Evolutionary conservation across 2,113 vertebrate species (phyloP), one percentile per base, ranked within the genome.

Genomic region (Alligator sinensis): DNA sequence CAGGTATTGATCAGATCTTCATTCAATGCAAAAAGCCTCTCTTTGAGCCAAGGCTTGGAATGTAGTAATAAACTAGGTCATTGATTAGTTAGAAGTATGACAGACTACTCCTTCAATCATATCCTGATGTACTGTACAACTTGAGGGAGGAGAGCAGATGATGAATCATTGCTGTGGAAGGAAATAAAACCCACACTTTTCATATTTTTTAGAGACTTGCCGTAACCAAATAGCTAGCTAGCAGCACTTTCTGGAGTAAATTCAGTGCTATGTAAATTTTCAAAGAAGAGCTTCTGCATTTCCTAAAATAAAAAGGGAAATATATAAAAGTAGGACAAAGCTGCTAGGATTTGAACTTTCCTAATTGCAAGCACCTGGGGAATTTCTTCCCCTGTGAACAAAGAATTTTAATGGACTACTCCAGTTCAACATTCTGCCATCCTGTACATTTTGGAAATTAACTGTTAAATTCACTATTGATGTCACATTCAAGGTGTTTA

Each of bases 61-160:
- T 95, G 91, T 93, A 90, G 77, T 93, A 95, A 96, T 96, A 97
- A 94, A 95, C 84, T 92, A 92, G 94, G 94, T 95, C 96, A 95
- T 87, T 96, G 94, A 96, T 97, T 95, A 95, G 60, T 80, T 91
- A 89, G 72, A 94, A 89, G 54, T 72, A 90, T 94, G 94, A 97
- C 87, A 96, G 79, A 74, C 79, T 92, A 62, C 89, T 96, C 85
- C 94, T 97, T 87, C 80, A 63, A 85, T 96, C 87, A 63, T 90
- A 78, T 90, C 63, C 80, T 91, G 91, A 84, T 6, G 30, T 78
- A 91, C 95, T 87, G 61, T n/a, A 79, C 87, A 91, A 86, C 94
- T 96, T 94, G 47, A 72, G 85, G 77, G 83, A 95, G 72, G 82
- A 96, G 21, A 95, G 77, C 75, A 77, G 84, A 88, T 1, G 5